Evolutionary conservation across 2,888 invertebrate species (phyloP).

Genomic region (Acleris cristana): DNA sequence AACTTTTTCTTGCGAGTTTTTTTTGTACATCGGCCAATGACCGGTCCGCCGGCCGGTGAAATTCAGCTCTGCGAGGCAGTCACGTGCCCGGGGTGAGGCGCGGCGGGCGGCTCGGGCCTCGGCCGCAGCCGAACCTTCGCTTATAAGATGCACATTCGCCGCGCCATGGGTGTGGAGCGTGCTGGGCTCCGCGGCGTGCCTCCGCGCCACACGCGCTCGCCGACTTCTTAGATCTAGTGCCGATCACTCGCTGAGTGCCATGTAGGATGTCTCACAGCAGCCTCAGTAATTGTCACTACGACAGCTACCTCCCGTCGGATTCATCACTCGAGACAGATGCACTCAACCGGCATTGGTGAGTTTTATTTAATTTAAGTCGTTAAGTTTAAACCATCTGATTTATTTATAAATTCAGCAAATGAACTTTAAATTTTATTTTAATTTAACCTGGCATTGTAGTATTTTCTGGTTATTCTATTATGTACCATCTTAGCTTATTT

Average conservation of each 20-base stretch:
- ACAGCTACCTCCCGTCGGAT: conserved; percentile 79
- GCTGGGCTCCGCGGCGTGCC: conserved; percentile 75
- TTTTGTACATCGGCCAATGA: conserved; percentile 77
- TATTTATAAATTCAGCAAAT: neutral
- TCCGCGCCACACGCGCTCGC: conserved; percentile 63
- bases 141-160: conserved; percentile 81
- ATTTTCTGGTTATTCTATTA: no score
- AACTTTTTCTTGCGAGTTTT: conserved; percentile 64
- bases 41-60: conserved; percentile 75
- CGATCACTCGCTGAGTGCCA: conserved; percentile 73
- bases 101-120: conserved; percentile 70
- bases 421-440: neutral
- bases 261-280: conserved; percentile 84
- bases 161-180: conserved; percentile 79
- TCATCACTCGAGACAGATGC: conserved; percentile 80
- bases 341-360: conserved; percentile 80
- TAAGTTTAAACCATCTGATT: neutral
- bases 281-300: conserved; percentile 75
- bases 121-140: conserved; percentile 76
- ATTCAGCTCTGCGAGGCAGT: conserved; percentile 74
- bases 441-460: no score
- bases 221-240: conserved; percentile 64
- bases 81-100: conserved; percentile 83
- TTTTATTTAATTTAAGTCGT: conserved; percentile 42
- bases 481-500: no score